These are phyloP conservation scores for Malacoctenus gilli DNA, from an alignment of 2,797 vertebrate genomes.

Conservation along the genomic window DNA sequence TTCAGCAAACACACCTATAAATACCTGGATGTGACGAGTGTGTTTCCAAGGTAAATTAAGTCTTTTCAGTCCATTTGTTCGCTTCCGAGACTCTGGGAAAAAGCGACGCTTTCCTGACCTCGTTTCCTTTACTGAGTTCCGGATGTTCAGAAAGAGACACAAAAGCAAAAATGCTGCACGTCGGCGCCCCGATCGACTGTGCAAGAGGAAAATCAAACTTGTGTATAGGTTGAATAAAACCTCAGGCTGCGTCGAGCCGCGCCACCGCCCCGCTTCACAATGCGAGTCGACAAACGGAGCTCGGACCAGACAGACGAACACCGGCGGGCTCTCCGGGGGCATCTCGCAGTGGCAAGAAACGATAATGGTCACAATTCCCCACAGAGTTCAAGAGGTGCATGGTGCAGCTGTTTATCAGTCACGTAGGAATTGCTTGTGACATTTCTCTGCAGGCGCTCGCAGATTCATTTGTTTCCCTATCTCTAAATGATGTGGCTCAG, in stretches of 20 bases:
- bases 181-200: background rate
- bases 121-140: background rate
- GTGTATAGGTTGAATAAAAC: slow-evolving; percentile 14
- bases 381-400: slow-evolving; percentile 53
- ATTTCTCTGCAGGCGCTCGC: slow-evolving; percentile 65
- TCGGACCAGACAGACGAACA: slow-evolving; percentile 56
- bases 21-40: too few species aligned
- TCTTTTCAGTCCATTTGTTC: too few species aligned
- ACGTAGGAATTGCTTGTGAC: slow-evolving; percentile 59
- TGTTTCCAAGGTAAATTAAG: too few species aligned
- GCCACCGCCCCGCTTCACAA: slow-evolving; percentile 18
- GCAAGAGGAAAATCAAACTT: slow-evolving; percentile 9
- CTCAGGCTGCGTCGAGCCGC: slow-evolving; percentile 6
- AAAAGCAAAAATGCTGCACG: background rate
- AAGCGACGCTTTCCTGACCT: background rate
- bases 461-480: slow-evolving; percentile 66
- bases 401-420: slow-evolving; percentile 61
- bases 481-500: slow-evolving; percentile 66
- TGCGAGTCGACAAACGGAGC: slow-evolving; percentile 36
- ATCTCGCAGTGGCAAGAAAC: slow-evolving; percentile 36
- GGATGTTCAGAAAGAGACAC: background rate
- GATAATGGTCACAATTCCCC: slow-evolving; percentile 51
- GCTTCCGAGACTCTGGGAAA: background rate
- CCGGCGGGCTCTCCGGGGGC: slow-evolving; percentile 36
- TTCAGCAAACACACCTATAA: too few species aligned